Evolutionary conservation across 2,888 invertebrate genomes (phyloP).

Genomic region (Brachynemurus nebulosus): DNA sequence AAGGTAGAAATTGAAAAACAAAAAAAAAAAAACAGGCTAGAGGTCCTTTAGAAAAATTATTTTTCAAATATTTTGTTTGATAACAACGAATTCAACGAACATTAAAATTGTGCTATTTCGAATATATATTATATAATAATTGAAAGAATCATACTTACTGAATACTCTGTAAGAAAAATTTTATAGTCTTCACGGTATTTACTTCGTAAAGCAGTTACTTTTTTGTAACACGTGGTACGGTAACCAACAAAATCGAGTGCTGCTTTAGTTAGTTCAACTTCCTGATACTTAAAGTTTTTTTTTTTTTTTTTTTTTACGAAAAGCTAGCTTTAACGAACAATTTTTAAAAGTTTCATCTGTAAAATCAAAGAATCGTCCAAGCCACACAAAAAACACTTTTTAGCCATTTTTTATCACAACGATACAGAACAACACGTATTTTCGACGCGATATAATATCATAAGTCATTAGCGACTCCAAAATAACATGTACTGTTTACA

Average conservation of each 20-base stretch:
- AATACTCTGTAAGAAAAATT: conserved; percentile 12
- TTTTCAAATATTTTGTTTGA: background rate
- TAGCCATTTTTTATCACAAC: conserved; percentile 1
- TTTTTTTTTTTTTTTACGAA: conserved; percentile 13
- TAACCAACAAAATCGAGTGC: conserved; percentile 15
- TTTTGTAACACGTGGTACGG: conserved; percentile 15
- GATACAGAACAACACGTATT: background rate
- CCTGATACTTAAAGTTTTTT: conserved; percentile 9
- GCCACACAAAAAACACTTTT: conserved; percentile 4
- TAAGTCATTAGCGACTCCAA: no score
- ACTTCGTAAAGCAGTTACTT: conserved; percentile 13
- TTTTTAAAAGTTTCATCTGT: conserved; percentile 8
- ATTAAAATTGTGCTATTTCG: no score
- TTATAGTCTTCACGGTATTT: conserved; percentile 16
- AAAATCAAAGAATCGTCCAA: conserved; percentile 11
- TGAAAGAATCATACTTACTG: conserved; percentile 15
- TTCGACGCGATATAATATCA: no score
- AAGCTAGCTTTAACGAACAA: conserved; percentile 7
- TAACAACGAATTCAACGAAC: background rate
- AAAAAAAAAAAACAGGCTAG: background rate
- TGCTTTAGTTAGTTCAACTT: conserved; percentile 12
- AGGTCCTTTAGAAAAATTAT: background rate
- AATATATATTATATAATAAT: no score
- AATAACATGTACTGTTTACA: no score
- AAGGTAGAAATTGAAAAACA: no score